These are phyloP conservation scores for Saguinus imperator DNA, from an alignment of 2,113 vertebrate species.

Conservation along the genomic window DNA sequence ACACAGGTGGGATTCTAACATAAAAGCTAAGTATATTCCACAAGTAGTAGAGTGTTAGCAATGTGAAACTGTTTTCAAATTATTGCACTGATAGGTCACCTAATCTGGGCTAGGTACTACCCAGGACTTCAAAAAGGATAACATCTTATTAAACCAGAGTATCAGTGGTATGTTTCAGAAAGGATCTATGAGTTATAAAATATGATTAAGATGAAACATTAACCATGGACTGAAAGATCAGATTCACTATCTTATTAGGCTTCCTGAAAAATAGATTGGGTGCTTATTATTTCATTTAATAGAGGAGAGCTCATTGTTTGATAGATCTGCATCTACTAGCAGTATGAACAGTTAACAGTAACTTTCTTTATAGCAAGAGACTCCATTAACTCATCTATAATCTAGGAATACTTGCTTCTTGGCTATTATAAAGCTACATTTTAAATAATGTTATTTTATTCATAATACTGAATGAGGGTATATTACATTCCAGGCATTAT, in stretches of 20 bases:
- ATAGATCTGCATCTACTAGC: background rate
- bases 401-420: background rate
- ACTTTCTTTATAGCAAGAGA: background rate
- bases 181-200: background rate
- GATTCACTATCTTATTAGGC: background rate
- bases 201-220: background rate
- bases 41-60: background rate
- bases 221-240: background rate
- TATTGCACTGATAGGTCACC: background rate
- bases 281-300: background rate
- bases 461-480: background rate
- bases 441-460: background rate
- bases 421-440: background rate
- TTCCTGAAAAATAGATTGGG: background rate
- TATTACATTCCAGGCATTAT: background rate
- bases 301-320: background rate
- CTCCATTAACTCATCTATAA: background rate
- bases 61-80: background rate
- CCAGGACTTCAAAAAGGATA: background rate
- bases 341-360: background rate
- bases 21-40: background rate
- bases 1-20: background rate
- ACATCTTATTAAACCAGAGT: background rate
- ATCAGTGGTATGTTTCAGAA: background rate
- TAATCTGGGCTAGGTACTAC: background rate